Evolutionary conservation across 2,113 vertebrate species (phyloP), one percentile per base, ranked within the genome.

Genomic region (Percopsis transmontana): DNA sequence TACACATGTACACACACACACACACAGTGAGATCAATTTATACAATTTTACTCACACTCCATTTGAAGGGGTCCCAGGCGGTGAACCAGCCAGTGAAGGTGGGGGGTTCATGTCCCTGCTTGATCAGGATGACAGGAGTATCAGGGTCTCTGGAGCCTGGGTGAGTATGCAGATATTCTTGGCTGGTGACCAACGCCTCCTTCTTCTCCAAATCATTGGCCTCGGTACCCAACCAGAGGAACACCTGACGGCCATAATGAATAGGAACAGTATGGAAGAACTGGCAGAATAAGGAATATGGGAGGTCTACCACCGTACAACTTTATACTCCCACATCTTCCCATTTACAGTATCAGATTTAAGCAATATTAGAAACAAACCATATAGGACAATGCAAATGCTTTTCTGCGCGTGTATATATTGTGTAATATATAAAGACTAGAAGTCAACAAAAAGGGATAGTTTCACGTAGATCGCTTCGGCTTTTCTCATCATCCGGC

Each of bases 81-180:
- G 88, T 70, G 87, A 97, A 96, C 95, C 95, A 97, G 33, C 95
- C 95, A 0, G 95, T 96, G 80, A 96, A 96, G 58, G 83, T 94
- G 27, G 92, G 94, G 0, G 95, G 95, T 75, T 97, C 95, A 2
- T 93, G 95, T 0, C 95, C 94, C 76, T 96, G 95, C 56, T 96
- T 96, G 70, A 95, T 66, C 51, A 93, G 62, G 39, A 95, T 16
- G 23, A 94, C 91, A 0, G 93, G 92, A 0, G 94, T 96, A 45
- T 93, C 85, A 0, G 82, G 74, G 40, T 96, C 95, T 55, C 95
- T 90, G 70, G 72, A 74, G 0, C 93, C 91, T 0, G 95, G 95
- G 58, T 97, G 95, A 11, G 93, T 95, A 39, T 45, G 70, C 64
- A 97, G 88, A 67, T 96, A 97, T 40, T 96, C 94, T 65, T 89